Base-by-base conservation (phyloP, 2,113 vertebrate genomes). In the Beaufortia kweichowensis region DNA sequence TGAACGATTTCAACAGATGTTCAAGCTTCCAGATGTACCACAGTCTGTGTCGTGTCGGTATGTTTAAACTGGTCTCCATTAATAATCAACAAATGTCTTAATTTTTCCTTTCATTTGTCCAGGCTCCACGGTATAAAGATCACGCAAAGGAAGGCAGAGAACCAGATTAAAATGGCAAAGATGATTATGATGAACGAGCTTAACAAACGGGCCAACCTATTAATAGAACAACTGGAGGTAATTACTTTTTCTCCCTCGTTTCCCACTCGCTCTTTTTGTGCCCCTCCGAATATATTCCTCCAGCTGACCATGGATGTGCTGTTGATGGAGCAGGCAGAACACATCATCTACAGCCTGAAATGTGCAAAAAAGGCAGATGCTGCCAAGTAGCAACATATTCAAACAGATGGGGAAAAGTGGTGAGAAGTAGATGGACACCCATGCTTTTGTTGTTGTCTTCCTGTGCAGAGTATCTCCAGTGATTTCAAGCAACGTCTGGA, bases 151-250 rank as follows among this genome's bases (percentile, higher is more conserved):
- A 98, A 95, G 83, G 93, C 96, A 79, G 96, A 98, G 92, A 97
- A 95, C 91, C 96, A 99, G 90, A 98, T 98, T 86, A 98, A 98
- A 94, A 96, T 95, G 94, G 95, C 96, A 83, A 96, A 97, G 90
- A 95, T 98, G 96, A 92, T 97, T 89, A 93, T 99, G 91, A 94
- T 97, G 88, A 98, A 94, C 81, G 96, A 98, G 90, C 91, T 98
- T 83, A 97, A 96, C 91, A 99, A 97, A 89, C 92, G 96, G 90
- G 92, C 94, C 86, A 96, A 94, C 79, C 91, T 92, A 85, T 95
- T 98, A 88, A 95, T 98, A 90, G 96, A 98, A 86, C 94, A 98
- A 88, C 89, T 98, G 82, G 95, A 99, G 93, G 96, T 99, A 94
- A 92, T 91, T 83, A 89, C 82, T 70, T 76, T 79, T 24, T 39